Percentiles rank a stretch among this genome's conserved stretches.
Conservation (phyloP, 2,797 vertebrate genomes). For the Coregonus sp. region DNA sequence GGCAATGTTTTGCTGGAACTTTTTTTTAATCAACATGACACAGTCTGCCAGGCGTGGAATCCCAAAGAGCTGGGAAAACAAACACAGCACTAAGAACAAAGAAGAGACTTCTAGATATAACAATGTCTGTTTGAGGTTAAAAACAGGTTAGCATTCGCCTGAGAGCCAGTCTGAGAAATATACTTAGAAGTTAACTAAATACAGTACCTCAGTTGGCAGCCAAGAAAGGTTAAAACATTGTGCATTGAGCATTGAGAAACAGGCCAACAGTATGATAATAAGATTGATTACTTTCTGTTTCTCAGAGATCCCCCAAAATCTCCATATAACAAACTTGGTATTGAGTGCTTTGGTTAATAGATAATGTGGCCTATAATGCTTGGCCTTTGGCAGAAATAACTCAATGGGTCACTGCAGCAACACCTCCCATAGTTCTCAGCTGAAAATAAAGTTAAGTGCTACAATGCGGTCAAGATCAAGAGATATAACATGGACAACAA, state of each 20-base stretch:
- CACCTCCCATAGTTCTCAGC: too few species aligned
- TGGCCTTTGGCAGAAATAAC: too few species aligned
- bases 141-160: neutral
- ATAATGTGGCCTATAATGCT: too few species aligned
- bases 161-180: neutral
- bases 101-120: conserved; percentile 17
- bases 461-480: too few species aligned
- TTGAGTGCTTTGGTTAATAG: conserved; percentile 51
- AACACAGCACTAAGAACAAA: conserved; percentile 29
- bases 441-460: too few species aligned
- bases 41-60: conserved; percentile 33
- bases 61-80: conserved; percentile 16
- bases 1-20: too few species aligned
- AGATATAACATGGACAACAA: too few species aligned
- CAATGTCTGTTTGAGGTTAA: neutral
- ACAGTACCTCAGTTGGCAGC: neutral
- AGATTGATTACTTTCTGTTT: conserved; percentile 55
- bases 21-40: neutral
- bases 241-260: too few species aligned
- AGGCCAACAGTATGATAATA: conserved; percentile 37
- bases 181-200: neutral
- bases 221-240: neutral
- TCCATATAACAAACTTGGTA: conserved; percentile 28
- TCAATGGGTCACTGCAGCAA: too few species aligned
- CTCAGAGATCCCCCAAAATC: conserved; percentile 47